Evolutionary conservation across 1,140 invertebrate genomes (phyloP).

Genomic region (Cyphomyrmex costatus): DNA sequence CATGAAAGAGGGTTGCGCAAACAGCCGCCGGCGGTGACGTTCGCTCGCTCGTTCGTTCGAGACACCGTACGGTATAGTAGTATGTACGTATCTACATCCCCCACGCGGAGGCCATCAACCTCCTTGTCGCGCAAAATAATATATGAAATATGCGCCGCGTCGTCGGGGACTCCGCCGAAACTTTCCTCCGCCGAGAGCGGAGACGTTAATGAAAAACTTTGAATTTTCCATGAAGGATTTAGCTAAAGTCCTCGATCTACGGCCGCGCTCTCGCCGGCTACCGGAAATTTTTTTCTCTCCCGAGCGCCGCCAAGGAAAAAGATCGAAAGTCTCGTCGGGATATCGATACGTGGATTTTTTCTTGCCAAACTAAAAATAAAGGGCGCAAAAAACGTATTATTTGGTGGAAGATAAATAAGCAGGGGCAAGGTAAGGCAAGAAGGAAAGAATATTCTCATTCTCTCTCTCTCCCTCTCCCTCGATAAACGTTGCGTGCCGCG

Average conservation of each 20-base stretch:
- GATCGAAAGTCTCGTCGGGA: not conserved
- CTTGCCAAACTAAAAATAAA: not conserved
- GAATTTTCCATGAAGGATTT: slow-evolving; percentile 86
- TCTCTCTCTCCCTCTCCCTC: slow-evolving; percentile 56
- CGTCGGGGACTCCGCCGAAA: slow-evolving; percentile 77
- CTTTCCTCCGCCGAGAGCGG: slow-evolving; percentile 73
- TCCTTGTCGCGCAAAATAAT: slow-evolving; percentile 85
- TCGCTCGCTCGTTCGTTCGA: slow-evolving; percentile 56
- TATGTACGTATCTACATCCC: slow-evolving; percentile 28
- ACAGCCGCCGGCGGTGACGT: slow-evolving; percentile 80
- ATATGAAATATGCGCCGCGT: slow-evolving; percentile 86
- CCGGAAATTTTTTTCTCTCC: not conserved
- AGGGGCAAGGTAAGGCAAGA: not conserved
- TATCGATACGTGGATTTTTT: slow-evolving; percentile 31
- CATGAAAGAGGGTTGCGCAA: slow-evolving; percentile 79
- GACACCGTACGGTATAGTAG: not conserved
- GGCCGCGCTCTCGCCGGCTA: not conserved
- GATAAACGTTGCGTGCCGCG: slow-evolving; percentile 81
- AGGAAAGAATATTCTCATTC: not conserved
- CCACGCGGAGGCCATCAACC: slow-evolving; percentile 56
- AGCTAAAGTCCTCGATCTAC: slow-evolving; percentile 56
- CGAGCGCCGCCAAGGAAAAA: not conserved
- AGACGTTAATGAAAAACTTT: slow-evolving; percentile 86
- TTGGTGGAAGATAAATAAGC: slow-evolving; percentile 26
- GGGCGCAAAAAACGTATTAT: slow-evolving; percentile 17